A percentile compares a stretch with the other conserved stretches of the same genome.
Conservation (phyloP, 2,888 invertebrate genomes). For the Muscina levida region DNA sequence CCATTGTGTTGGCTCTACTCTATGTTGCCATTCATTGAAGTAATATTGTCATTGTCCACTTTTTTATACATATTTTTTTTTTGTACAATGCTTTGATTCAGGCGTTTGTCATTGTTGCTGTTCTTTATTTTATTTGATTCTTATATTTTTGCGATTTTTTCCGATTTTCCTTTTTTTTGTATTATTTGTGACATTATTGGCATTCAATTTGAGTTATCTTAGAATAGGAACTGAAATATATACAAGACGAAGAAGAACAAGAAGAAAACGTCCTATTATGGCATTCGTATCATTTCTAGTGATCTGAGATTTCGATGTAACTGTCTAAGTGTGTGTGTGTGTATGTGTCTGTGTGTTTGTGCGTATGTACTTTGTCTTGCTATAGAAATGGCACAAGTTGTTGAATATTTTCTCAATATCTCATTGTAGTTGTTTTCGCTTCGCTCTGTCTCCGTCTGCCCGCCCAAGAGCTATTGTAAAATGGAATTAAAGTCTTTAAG, state of each 20-base stretch:
- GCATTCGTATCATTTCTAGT: slow-evolving; percentile 12
- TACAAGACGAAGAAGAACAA: too few relatives aligned
- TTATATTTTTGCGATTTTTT: background rate
- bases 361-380: slow-evolving; percentile 6
- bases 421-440: background rate
- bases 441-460: background rate
- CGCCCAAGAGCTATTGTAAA: background rate
- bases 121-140: slow-evolving; percentile 26
- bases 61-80: background rate
- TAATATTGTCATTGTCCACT: slow-evolving; percentile 38
- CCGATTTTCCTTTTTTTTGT: slow-evolving; percentile 4
- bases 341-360: background rate
- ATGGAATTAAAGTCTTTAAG: slow-evolving; percentile 18
- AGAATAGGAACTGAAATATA: slow-evolving; percentile 30
- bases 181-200: slow-evolving; percentile 74
- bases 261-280: slow-evolving; percentile 11
- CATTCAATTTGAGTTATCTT: slow-evolving; percentile 77
- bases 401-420: slow-evolving; percentile 13
- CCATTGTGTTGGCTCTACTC: background rate
- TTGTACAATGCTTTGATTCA: too few relatives aligned
- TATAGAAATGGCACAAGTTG: slow-evolving; percentile 5
- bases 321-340: too few relatives aligned
- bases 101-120: slow-evolving; percentile 20
- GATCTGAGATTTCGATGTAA: too few relatives aligned
- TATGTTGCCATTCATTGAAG: background rate